A percentile compares a stretch with the other conserved stretches of the same genome.
These are phyloP conservation scores for Oncorhynchus mykiss DNA, from an alignment of 2,113 vertebrate genomes.

Conservation along the genomic window DNA sequence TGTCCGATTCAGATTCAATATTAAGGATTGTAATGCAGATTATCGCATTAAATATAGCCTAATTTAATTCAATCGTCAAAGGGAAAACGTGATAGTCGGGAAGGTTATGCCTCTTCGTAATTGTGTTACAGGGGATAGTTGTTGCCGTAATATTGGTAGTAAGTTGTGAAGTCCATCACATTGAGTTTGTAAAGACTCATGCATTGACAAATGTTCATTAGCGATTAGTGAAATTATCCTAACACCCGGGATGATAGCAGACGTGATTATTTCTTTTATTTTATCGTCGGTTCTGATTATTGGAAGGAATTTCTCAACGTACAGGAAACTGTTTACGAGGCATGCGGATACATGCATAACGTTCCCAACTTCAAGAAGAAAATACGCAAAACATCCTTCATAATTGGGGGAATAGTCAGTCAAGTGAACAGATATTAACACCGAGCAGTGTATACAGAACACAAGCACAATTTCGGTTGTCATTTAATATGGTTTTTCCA, in stretches of 20 bases:
- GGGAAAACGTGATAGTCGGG: conserved; percentile 57
- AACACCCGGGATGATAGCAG: not conserved
- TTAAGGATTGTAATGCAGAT: conserved; percentile 70
- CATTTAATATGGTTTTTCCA: no score
- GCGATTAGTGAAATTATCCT: conserved; percentile 17
- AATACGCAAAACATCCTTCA: no score
- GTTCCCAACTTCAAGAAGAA: no score
- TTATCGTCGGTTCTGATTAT: not conserved
- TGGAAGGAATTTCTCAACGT: not conserved
- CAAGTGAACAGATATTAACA: no score
- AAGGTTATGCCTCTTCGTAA: conserved; percentile 55
- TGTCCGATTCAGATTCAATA: conserved; percentile 63
- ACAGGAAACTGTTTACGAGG: not conserved
- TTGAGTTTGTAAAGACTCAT: conserved; percentile 29
- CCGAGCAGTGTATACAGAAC: no score
- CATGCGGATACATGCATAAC: not conserved
- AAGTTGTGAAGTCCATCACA: conserved; percentile 31
- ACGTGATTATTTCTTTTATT: not conserved
- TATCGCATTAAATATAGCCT: conserved; percentile 71
- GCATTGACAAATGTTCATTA: conserved; percentile 13
- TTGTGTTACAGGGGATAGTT: conserved; percentile 50
- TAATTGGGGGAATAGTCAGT: no score
- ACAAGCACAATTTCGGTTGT: no score
- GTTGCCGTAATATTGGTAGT: conserved; percentile 18
- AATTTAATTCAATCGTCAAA: conserved; percentile 66